Base-by-base conservation (phyloP, 2,113 vertebrate species). In the Malurus melanocephalus region DNA sequence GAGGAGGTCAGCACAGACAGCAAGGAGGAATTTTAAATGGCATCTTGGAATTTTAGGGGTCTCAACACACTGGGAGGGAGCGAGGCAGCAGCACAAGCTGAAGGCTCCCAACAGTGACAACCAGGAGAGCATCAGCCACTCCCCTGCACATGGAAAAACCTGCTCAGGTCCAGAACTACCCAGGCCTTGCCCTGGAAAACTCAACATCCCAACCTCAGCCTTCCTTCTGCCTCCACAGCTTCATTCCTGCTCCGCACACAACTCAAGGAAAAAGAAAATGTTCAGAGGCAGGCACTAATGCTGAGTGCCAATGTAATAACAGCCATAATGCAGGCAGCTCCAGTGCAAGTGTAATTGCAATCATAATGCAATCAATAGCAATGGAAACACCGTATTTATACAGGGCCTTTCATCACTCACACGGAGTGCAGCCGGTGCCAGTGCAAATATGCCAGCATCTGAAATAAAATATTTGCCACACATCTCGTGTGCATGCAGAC, bases 401-500 rank as follows among this genome's bases (percentile, higher is more conserved):
- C 94, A 95, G 92, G 89, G 83, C 92, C 95, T 94, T 95, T 96
- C 95, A 96, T 96, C 94, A 94, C 94, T 96, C 95, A 92, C 92
- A 94, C 17, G 80, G 60, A 96, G 80, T 67, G 80, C 90, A 93
- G 93, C 51, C 88, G 26, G 95, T 77, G 94, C 92, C 93, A 96
- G 91, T 91, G 93, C 95, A 92, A 96, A 96, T 95, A 93, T 88
- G 94, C 93, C 93, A 96, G 94, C 90, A 35, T 93, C 91, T 92
- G 93, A 94, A 92, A 92, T 91, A 64, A 92, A 95, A 89, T 96
- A 95, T 94, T 96, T 95, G 95, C 93, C 93, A 81, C 72, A 92
- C 85, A 80, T 95, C 88, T 93, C 38, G 5, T 42, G 69, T 23
- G 38, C 40, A 1, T 81, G 91, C 94, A 96, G 94, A 89, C 92